These are phyloP conservation scores for Marasmarcha lunaedactyla DNA, from an alignment of 2,888 invertebrate genomes.

Conservation along the genomic window DNA sequence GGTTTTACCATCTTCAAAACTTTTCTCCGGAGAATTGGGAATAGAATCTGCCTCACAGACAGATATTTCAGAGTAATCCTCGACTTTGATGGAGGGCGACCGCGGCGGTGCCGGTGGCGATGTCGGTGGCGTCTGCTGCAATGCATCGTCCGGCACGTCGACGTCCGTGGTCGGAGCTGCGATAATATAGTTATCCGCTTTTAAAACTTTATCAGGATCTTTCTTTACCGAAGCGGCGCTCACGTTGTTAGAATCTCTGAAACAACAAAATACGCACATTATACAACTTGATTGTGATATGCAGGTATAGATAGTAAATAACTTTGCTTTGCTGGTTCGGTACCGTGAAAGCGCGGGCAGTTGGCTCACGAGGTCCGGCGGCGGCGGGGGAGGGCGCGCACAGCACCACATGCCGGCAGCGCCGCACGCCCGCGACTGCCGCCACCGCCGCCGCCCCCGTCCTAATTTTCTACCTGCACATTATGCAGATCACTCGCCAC, in stretches of 20 bases:
- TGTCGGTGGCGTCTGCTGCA: constrained; percentile 18
- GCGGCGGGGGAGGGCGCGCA: constrained; percentile 20
- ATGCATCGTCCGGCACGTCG: constrained; percentile 18
- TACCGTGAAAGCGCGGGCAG: constrained; percentile 34
- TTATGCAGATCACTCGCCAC: constrained; percentile 39
- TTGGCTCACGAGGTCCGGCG: constrained; percentile 22
- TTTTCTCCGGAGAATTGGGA: constrained; percentile 13
- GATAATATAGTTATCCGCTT: constrained; percentile 17
- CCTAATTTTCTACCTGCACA: constrained; percentile 41
- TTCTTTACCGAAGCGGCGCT: constrained; percentile 25
- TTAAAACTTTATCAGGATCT: constrained; percentile 25
- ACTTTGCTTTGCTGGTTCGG: no score
- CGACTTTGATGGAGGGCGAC: constrained; percentile 45
- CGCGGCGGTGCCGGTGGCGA: constrained; percentile 21
- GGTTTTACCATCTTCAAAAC: constrained; percentile 22
- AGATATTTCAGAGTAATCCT: constrained; percentile 46
- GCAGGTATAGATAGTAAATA: no score
- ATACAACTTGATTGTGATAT: no score
- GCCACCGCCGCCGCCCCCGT: constrained; percentile 34
- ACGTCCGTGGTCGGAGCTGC: constrained; percentile 21
- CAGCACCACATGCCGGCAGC: constrained; percentile 29
- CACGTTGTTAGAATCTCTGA: constrained; percentile 52
- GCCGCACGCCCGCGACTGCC: constrained; percentile 48
- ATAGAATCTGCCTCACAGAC: no score
- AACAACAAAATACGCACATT: constrained; percentile 30